Base-by-base conservation (phyloP, 2,888 invertebrate species). In the Lordiphosa andalusiaca region DNA sequence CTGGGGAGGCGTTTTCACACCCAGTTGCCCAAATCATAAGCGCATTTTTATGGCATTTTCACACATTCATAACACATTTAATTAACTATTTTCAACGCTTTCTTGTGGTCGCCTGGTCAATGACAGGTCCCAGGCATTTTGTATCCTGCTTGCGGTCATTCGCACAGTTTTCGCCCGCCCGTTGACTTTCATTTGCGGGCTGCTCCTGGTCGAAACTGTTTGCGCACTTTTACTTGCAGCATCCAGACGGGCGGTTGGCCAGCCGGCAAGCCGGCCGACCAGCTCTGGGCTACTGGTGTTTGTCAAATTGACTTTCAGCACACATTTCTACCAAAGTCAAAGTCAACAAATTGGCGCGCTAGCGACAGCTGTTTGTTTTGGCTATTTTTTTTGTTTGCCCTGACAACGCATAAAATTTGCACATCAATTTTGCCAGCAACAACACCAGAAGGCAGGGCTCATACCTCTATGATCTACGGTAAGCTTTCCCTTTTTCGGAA, bases 401-500 rank as follows among this genome's bases (percentile, higher is more conserved):
- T 76, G 81, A 70, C 83, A 71, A 65, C 60, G 69, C 60, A 67
- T 51, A 59, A 52, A 82, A 84, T 82, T 82, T 65, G 69, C 74
- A 63, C 71, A 74, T 62, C 52, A 39, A 64, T 52, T 57, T 44
- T 23, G 38, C 13, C 16, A 40, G 50, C 50, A 50, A 21, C 47
- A 33, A 66, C 36, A 30, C 30, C 3, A 30, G 30, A 30, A 30
- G 30, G 30, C 9, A 10, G 30, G 30, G 30, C 61, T 58, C 74
- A 73, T 84, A 71, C 71, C 66, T 52, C 66, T 51, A 40, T 66
- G 65, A 81, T 65, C 61, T 69, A 73, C 80, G 69, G 66, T 37
- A 70, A 73, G 76, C 85, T 85, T 81, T 81, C 85, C 80, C 80
- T 30, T 85, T 80, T 69, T 83, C 49, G 50, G 68, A 81, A 71